Evolutionary conservation across 2,797 vertebrate genomes (phyloP), one percentile per base, ranked within the genome.

Genomic region (Pangasius larnaudii): DNA sequence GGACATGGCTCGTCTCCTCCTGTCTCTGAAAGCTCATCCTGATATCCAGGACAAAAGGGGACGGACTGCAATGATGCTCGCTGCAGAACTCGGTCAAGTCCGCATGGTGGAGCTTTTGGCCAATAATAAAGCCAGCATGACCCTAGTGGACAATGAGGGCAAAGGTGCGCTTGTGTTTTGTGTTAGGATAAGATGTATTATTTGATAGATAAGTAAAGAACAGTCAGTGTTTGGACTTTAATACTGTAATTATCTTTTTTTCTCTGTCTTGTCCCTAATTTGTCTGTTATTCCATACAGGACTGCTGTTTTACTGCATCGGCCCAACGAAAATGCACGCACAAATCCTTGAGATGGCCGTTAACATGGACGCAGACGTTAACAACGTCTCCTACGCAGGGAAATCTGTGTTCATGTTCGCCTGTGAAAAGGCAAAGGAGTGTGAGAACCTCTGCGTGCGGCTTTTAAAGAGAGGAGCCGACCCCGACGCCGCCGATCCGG

Each of bases 381-480:
- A 97, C 93, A 97, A 94, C 82, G 91, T 84, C 53, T 92, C 93
- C 39, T 69, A 36, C 0, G 83, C 90, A 0, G 96, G 96, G 88
- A 96, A 95, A 78, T 95, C 96, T 22, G 51, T 97, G 72, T 94
- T 98, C 85, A 92, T 97, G 61, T 90, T 92, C 71, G 96, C 96
- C 63, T 97, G 97, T 78, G 96, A 97, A 88, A 90, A 92, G 82
- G 96, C 96, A 14, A 93, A 89, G 24, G 90, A 94, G 22, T 85
- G 96, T 88, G 94, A 94, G 92, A 91, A 95, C 8, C 92, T 95
- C 19, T 96, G 96, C 86, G 84, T 97, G 88, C 92, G 72, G 36
- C 93, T 98, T 80, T 89, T 98, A 93, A 95, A 97, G 89, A 96
- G 86, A 92, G 97, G 96, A 94, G 97, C 96, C 80, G 91, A 97